Evolutionary conservation across 2,113 vertebrate genomes (phyloP).

Genomic region (Stegostoma tigrinum): DNA sequence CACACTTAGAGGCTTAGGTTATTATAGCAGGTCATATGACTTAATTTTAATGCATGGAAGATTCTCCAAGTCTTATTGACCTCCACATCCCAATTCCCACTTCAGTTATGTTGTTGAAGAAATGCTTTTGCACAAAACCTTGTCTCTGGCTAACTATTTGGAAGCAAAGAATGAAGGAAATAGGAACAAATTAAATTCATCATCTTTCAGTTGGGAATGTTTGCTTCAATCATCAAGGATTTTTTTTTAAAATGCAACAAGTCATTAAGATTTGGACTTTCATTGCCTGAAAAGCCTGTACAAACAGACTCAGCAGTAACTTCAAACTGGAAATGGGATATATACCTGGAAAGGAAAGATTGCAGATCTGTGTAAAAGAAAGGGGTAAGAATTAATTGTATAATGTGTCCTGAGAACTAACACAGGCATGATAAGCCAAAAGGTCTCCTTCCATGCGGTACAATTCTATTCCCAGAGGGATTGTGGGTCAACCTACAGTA

Average conservation of each 20-base stretch:
- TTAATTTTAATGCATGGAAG: not conserved
- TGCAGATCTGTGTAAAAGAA: not conserved
- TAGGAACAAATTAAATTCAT: not conserved
- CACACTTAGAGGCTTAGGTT: not conserved
- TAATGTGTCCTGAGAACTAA: not conserved
- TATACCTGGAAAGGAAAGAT: not conserved
- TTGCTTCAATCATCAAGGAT: not conserved
- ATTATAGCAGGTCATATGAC: not conserved
- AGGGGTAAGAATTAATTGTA: not conserved
- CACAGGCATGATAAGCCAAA: not conserved
- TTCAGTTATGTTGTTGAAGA: not conserved
- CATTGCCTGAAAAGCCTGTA: not conserved
- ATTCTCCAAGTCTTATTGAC: not conserved
- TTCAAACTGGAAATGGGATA: not conserved
- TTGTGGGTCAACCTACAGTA: not conserved
- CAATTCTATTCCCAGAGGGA: not conserved
- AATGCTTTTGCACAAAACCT: not conserved
- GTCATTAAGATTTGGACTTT: not conserved
- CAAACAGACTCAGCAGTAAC: not conserved
- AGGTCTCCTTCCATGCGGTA: not conserved
- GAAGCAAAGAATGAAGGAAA: not conserved
- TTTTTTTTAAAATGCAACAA: not conserved
- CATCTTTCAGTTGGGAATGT: not conserved
- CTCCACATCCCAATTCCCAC: not conserved
- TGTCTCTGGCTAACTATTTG: not conserved